These are phyloP conservation scores for Aselliscus stoliczkanus DNA, from an alignment of 2,797 vertebrate genomes.

Conservation along the genomic window DNA sequence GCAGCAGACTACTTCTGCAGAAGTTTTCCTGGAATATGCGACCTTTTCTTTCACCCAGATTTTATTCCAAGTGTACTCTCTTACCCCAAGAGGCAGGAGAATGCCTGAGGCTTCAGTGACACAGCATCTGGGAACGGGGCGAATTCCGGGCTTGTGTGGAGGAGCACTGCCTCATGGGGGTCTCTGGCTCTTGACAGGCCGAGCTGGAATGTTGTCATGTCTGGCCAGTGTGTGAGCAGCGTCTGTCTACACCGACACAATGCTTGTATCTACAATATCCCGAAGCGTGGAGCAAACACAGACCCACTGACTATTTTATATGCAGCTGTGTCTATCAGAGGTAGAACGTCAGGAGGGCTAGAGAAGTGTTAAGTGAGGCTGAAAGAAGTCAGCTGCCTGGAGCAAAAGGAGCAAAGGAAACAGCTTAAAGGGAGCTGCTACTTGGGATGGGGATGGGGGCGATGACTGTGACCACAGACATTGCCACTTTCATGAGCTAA, in stretches of 20 bases:
- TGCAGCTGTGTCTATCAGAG: background rate
- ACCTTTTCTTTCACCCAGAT: background rate
- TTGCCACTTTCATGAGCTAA: background rate
- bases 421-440: background rate
- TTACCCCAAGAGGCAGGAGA: background rate
- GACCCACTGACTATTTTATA: background rate
- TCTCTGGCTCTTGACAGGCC: background rate
- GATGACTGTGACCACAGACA: background rate
- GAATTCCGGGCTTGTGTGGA: background rate
- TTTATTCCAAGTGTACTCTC: background rate
- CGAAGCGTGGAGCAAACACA: background rate
- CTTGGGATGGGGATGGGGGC: no score
- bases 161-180: fast-evolving
- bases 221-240: background rate
- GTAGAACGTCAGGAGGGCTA: background rate
- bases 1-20: background rate
- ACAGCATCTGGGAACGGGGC: background rate
- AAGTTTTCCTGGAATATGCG: background rate
- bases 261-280: background rate
- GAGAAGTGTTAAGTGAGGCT: background rate
- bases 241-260: background rate
- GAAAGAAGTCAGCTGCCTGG: background rate
- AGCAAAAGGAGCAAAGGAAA: background rate
- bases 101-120: background rate
- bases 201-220: background rate